These are phyloP conservation scores for Cactoblastis cactorum DNA, from an alignment of 2,888 invertebrate genomes.

Conservation along the genomic window DNA sequence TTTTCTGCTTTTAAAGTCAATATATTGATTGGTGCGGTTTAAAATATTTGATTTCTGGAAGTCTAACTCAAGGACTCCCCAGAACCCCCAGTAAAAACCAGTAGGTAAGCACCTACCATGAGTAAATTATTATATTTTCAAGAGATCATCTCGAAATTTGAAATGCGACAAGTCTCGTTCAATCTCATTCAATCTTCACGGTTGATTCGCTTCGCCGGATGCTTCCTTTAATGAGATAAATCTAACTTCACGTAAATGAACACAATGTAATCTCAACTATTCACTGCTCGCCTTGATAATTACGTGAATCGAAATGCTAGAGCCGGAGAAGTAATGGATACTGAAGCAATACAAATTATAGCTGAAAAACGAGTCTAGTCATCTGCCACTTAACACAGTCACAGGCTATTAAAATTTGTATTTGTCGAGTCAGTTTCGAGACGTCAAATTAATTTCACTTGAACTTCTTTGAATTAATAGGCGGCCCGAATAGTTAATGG, in stretches of 20 bases:
- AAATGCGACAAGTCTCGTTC: neutral
- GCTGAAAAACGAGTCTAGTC: neutral
- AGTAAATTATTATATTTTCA: neutral
- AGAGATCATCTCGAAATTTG: too few species aligned
- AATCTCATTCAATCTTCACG: conserved; percentile 1
- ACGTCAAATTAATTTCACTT: neutral
- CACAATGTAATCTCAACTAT: neutral
- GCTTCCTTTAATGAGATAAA: conserved; percentile 9
- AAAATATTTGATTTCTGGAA: too few species aligned
- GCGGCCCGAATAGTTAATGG: too few species aligned
- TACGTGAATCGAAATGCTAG: neutral
- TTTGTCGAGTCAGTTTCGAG: neutral
- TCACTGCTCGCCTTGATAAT: neutral
- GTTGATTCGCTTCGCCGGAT: conserved; percentile 1
- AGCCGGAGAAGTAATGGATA: neutral
- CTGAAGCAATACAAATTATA: neutral
- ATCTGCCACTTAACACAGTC: neutral
- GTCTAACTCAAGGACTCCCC: too few species aligned
- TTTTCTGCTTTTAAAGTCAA: too few species aligned
- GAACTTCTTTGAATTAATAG: neutral
- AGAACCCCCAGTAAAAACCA: too few species aligned
- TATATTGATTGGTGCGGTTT: too few species aligned
- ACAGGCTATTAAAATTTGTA: conserved; percentile 5
- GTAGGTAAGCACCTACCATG: too few species aligned
- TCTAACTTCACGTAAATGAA: neutral